phyloP scores from a whole-genome alignment of 2,888 invertebrate genomes.

The Drosophila cognata region DNA sequence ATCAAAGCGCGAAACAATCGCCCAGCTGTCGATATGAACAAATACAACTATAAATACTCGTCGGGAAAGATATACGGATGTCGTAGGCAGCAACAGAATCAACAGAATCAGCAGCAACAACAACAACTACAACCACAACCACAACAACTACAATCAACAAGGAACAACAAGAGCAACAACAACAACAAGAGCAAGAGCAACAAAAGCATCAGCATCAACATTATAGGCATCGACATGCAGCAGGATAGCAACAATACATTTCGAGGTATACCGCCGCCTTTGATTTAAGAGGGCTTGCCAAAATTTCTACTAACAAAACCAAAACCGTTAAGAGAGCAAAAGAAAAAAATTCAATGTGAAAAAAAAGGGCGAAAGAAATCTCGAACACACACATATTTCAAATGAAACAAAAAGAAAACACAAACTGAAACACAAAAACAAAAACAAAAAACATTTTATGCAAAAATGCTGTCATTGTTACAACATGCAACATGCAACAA shows the following conservation, averaged over 20 bases:
- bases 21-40: conserved; percentile 76
- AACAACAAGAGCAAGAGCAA: conserved; percentile 49
- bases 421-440: neutral
- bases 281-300: conserved; percentile 17
- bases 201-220: conserved; percentile 44
- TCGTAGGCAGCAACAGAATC: conserved; percentile 57
- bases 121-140: conserved; percentile 36
- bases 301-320: conserved; percentile 14
- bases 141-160: conserved; percentile 35
- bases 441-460: conserved; percentile 13
- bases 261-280: conserved; percentile 41
- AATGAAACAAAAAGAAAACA: conserved; percentile 6
- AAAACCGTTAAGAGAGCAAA: conserved; percentile 5
- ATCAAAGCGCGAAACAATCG: conserved; percentile 80
- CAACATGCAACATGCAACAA: conserved; percentile 41
- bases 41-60: conserved; percentile 74
- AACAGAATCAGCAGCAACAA: conserved; percentile 39
- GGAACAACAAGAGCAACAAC: conserved; percentile 45
- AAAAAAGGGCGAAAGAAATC: conserved; percentile 22
- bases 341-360: neutral
- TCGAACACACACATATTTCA: conserved; percentile 25
- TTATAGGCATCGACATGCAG: conserved; percentile 28
- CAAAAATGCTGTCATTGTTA: conserved; percentile 26
- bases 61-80: conserved; percentile 71
- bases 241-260: conserved; percentile 43